Percentiles rank a stretch among this genome's conserved stretches.
Conservation (phyloP, 2,888 invertebrate species). For the Synanthedon andrenaeformis region DNA sequence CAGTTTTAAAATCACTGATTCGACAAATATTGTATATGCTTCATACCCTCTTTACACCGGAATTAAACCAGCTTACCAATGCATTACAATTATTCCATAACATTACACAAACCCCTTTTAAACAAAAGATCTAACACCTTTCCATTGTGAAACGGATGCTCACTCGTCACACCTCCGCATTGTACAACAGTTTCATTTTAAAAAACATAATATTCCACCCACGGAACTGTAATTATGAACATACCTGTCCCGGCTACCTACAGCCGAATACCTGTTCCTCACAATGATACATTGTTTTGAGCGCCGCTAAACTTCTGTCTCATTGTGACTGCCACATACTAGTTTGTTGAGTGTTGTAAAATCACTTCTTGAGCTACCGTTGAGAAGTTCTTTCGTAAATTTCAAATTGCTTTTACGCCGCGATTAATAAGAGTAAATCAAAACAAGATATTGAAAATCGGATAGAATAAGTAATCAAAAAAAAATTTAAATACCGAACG, state of each 20-base stretch:
- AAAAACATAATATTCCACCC: slow-evolving; percentile 35
- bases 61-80: too few relatives aligned
- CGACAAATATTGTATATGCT: too few relatives aligned
- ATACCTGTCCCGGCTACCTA: slow-evolving; percentile 32
- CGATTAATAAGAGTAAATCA: too few relatives aligned
- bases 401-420: too few relatives aligned
- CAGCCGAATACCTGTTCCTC: slow-evolving; percentile 31
- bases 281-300: slow-evolving; percentile 55
- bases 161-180: slow-evolving; percentile 37
- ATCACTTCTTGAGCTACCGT: slow-evolving; percentile 39
- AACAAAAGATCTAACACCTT: slow-evolving; percentile 59
- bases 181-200: slow-evolving; percentile 27
- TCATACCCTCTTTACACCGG: too few relatives aligned
- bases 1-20: too few relatives aligned
- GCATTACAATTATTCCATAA: background rate
- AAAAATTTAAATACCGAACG: too few relatives aligned
- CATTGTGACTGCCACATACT: slow-evolving; percentile 27
- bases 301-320: slow-evolving; percentile 39
- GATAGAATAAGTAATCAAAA: too few relatives aligned
- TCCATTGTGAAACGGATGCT: slow-evolving; percentile 45
- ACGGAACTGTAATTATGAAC: slow-evolving; percentile 45
- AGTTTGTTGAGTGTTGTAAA: slow-evolving; percentile 30
- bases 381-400: background rate
- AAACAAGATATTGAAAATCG: too few relatives aligned
- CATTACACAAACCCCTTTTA: slow-evolving; percentile 1